Evolutionary conservation across 1,140 invertebrate genomes (phyloP), one percentile per base, ranked within the genome.

Genomic region (Drosophila melanogaster): DNA sequence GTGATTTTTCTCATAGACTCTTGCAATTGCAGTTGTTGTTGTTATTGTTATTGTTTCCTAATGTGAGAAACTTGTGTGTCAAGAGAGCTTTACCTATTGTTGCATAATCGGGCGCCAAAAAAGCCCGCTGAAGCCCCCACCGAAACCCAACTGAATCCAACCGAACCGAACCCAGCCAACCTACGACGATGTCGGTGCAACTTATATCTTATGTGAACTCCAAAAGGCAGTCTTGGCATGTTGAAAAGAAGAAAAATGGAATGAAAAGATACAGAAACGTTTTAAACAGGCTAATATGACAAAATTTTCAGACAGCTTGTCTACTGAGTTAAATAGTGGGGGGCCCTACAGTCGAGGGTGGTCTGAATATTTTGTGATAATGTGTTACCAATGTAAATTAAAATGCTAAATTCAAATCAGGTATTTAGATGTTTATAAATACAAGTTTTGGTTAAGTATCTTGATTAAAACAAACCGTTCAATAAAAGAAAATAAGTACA

Each of bases 1-100:
- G 86, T 90, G 81, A 89, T 86, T 90, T 89, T 89, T 90, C 84
- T 77, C 86, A 89, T 90, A 86, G 69, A 77, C 65, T 64, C 46
- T 30, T 56, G 50, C 67, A 70, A 71, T 70, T 71, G 62, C 51
- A 58, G 22, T 41, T 80, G 22, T 43, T 53, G 2, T 41, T 54
- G 22, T 73, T 74, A 19, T 65, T 59, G 53, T 62, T 57, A 62
- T 59, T 72, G 78, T 84, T 75, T 84, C 46, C 64, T 86, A 87
- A 86, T 86, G 81, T 86, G 81, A 86, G 81, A 86, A 86, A 83
- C 78, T 86, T 73, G 59, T 76, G 77, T 87, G 81, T 79, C 75
- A 86, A 86, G 67, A 71, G 81, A 81, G 79, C 74, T 85, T 77
- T 85, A 60, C 40, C 60, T 46, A 66, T 80, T 71, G 69, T 87